phyloP scores from a whole-genome alignment of 23 tunicate genomes.

The Phallusia fumigata region DNA sequence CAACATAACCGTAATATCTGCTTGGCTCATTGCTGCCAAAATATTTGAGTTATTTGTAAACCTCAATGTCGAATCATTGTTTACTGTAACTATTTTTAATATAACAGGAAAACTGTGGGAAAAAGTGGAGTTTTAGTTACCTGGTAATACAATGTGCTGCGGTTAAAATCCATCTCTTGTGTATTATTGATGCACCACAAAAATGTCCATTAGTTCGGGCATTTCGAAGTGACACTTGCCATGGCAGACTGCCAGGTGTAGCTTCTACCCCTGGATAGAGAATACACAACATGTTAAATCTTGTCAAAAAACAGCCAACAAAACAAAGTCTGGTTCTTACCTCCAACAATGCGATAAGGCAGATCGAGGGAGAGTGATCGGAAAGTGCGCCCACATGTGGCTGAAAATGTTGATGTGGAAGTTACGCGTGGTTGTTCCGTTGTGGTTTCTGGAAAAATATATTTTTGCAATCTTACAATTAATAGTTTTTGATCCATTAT shows the following conservation, averaged over 20 bases:
- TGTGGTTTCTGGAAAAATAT: background rate
- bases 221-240: slow-evolving; percentile 51
- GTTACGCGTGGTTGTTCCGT: background rate
- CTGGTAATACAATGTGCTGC: slow-evolving; percentile 51
- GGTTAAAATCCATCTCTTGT: slow-evolving; percentile 33
- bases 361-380: background rate
- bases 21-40: slow-evolving; percentile 6
- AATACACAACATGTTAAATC: too few species aligned
- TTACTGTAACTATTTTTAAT: too few species aligned
- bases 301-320: too few species aligned
- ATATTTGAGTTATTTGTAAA: background rate
- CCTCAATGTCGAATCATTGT: too few species aligned
- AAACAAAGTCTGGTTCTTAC: too few species aligned
- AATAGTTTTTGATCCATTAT: too few species aligned
- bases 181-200: slow-evolving; percentile 42
- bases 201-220: slow-evolving; percentile 20
- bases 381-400: slow-evolving; percentile 17
- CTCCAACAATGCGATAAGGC: slow-evolving; percentile 30
- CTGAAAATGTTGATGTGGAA: background rate
- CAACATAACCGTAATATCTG: slow-evolving; percentile 27
- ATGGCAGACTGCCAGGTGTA: slow-evolving; percentile 44
- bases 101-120: too few species aligned
- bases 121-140: too few species aligned
- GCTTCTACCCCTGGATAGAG: slow-evolving; percentile 17
- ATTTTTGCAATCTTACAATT: too few species aligned